Evolutionary conservation across 2,113 vertebrate genomes (phyloP), one percentile per base, ranked within the genome.

Genomic region (Megaleporinus macrocephalus): DNA sequence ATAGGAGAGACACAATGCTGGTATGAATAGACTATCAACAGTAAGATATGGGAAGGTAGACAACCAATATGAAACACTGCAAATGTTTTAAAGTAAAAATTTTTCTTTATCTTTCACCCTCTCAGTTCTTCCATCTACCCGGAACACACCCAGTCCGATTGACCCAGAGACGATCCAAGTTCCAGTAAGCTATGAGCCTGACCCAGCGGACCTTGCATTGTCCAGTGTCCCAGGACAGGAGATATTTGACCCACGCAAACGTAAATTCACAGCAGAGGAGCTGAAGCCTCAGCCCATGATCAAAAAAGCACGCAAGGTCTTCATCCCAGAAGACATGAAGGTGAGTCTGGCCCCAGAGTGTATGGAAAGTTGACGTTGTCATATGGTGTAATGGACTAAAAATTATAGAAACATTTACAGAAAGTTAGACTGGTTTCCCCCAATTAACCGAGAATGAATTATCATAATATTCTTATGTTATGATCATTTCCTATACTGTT

Each of bases 231-330:
- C 98, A 0, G 97, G 98, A n/a, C 97, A 99, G 93, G 98, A 98
- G 84, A 96, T 98, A 88, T 99, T 99, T 53, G 98, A 99, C 83
- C 98, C 98, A 29, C 93, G 98, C 71, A 99, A 99, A 79, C 96
- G 96, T 93, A 99, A 98, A 80, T 99, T 99, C 92, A 95, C 95
- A 0, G 95, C 96, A 3, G 98, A 99, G 82, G 98, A 99, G 91
- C 95, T 99, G 86, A 99, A 99, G 84, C 98, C 98, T 0, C 98
- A 99, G 89, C 98, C 98, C 13, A 99, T 99, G 97, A 99, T 99
- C 89, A 99, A 99, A 91, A 99, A 99, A 84, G 98, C 98, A 20
- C 96, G 97, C 77, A 99, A 99, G 90, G 91, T 99, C 88, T 99
- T 99, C 93, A 99, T 99, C 81, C 96, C 98, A 0, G 98, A 99